Evolutionary conservation across 2,113 vertebrate genomes (phyloP), one percentile per base, ranked within the genome.

Genomic region (Podarcis muralis): DNA sequence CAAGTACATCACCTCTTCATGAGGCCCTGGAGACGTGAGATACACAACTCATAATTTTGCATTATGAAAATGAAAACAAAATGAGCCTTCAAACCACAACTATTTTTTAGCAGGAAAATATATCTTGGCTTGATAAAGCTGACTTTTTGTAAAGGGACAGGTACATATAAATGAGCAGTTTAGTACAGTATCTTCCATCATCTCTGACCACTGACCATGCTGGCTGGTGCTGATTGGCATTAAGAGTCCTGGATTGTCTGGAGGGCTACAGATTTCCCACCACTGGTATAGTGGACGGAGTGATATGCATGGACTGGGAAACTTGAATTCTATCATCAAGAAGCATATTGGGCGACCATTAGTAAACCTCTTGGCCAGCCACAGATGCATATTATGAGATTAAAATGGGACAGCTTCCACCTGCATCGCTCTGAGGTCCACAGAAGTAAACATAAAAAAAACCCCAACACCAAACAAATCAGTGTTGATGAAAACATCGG

Each of bases 11-110:
- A 18, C 53, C 79, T 92, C 37, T 9, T 75, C 75, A 89, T 0
- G 0, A 59, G 89, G 83, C 86, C 89, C 71, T 57, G 90, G 90
- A 90, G 87, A 90, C 66, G 7, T 7, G 68, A 83, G 79, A 83
- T 87, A 66, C 18, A 11, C 59, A 72, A 35, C 79, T 88, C 87
- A 53, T 53, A 84, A 22, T 83, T 20, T 11, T 81, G 91, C 87
- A 91, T 86, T 43, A 40, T 35, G 84, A 87, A 7, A 62, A 35
- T 30, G 65, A 16, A 91, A 81, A 79, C 59, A 72, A n/a, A 53
- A 66, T 40, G 43, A 53, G 32, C 25, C 8, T 37, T 35, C 9
- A 79, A 57, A 37, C 11, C 32, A 72, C 20, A 22, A 71, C 7
- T 22, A 89, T 75, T 43, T 68, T 5, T 1, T 53, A 53, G 62